Evolutionary conservation across 2,888 invertebrate genomes (phyloP).

Genomic region (Ctena decussata): DNA sequence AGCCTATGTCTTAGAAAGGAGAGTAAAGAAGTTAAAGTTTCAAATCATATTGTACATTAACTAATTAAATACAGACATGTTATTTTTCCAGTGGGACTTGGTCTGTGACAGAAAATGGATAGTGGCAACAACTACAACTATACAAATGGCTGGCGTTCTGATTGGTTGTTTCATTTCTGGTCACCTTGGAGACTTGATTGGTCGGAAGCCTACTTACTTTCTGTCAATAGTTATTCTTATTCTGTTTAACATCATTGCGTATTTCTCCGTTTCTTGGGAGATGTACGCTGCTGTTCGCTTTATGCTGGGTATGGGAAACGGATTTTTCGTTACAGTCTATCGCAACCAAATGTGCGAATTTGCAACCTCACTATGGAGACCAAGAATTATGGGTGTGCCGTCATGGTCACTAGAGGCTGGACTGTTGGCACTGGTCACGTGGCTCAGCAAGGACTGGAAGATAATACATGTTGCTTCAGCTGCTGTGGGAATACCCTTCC

Average conservation of each 20-base stretch:
- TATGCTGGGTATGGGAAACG: conserved; percentile 56
- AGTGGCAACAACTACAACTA: conserved; percentile 62
- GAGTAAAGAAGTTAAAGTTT: too few species aligned
- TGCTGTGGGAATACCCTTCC: conserved; percentile 44
- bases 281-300: conserved; percentile 72
- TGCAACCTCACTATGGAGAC: conserved; percentile 38
- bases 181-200: conserved; percentile 68
- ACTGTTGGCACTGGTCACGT: conserved; percentile 48
- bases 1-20: too few species aligned
- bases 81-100: conserved; percentile 69
- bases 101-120: conserved; percentile 67
- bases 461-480: conserved; percentile 65
- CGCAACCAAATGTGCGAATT: conserved; percentile 56
- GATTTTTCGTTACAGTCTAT: conserved; percentile 18
- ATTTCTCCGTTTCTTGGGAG: conserved; percentile 71
- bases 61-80: too few species aligned
- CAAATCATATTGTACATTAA: too few species aligned
- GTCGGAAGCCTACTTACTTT: conserved; percentile 71
- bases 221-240: conserved; percentile 46
- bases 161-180: conserved; percentile 68
- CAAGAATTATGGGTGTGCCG: conserved; percentile 42
- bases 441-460: conserved; percentile 63
- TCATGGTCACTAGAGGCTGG: conserved; percentile 50
- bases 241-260: conserved; percentile 60
- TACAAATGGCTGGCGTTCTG: conserved; percentile 73